A percentile compares a stretch with the other conserved stretches of the same genome.
phyloP scores from a whole-genome alignment of 1,140 invertebrate species.

The Palaemon carinicauda region DNA sequence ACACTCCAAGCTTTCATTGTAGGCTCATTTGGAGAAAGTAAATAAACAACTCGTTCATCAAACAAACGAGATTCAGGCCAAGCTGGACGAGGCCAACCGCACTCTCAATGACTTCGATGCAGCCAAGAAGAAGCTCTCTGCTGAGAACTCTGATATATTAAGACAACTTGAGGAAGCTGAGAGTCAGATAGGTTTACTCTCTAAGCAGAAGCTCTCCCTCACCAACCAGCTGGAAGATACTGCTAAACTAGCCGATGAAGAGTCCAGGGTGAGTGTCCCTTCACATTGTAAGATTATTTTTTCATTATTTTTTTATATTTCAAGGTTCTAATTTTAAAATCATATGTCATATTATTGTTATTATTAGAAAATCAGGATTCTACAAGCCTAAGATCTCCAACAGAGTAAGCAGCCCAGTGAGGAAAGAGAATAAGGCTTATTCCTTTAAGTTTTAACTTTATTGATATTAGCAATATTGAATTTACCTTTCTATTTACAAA shows the following conservation, averaged over 20 bases:
- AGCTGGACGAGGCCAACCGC: constrained; percentile 66
- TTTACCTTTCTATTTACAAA: no score
- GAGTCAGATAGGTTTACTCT: constrained; percentile 68
- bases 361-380: no score
- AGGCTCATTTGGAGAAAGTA: constrained; percentile 67
- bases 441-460: no score
- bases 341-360: no score
- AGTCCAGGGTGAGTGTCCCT: constrained; percentile 65
- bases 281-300: no score
- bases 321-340: no score
- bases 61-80: constrained; percentile 68
- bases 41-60: constrained; percentile 69
- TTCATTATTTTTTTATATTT: neutral
- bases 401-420: no score
- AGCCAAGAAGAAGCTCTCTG: constrained; percentile 56
- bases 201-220: constrained; percentile 41
- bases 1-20: constrained; percentile 60
- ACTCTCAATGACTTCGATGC: constrained; percentile 28
- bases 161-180: constrained; percentile 72
- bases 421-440: no score
- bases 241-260: constrained; percentile 59
- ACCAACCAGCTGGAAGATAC: constrained; percentile 31
- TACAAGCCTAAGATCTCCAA: no score
- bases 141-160: constrained; percentile 69
- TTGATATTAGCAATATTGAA: no score